Base-by-base conservation (phyloP, 1,140 invertebrate genomes). In the Stegodyphus dumicola region DNA sequence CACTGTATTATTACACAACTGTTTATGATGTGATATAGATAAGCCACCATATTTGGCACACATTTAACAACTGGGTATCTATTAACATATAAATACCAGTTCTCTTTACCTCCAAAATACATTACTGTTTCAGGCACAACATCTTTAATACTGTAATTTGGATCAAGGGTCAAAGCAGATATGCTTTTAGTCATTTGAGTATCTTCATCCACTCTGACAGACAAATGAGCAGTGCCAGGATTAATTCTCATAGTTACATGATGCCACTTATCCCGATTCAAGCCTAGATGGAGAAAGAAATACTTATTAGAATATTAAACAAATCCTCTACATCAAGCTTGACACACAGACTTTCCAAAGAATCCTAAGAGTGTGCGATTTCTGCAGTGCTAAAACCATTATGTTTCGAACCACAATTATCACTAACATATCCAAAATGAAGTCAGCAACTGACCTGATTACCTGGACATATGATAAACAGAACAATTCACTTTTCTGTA, bases 231-330 rank as follows among this genome's bases (percentile, higher is more conserved):
- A 17, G 94, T 93, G 89, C 95, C 94, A 0, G 96, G 95, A 90
- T 97, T 95, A 87, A 97, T 96, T 83, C 92, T 92, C n/a, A 96
- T 93, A 65, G 94, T 93, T 48, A 97, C 95, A 89, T 93, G 94
- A 90, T 98, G 96, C 96, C 96, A 97, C 89, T 95, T 93, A 89
- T 97, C 95, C 88, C 95, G 93, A 90, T 97, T 97, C 48, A 98
- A 91, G 13, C 95, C 91, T 91, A 87, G 52, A 85, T 80, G 80
- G 73, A 88, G 77, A 64, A 33, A 33, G 33, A 67, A 17, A 33
- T 33, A 83, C 84, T 88, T 77, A 51, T 88, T 85, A 88, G 81
- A 81, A 65, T 88, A 89, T 48, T 4, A 74, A 77, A 69, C 54
- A 56, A 65, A 69, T 48, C 18, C n/a, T 17, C 18, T 9, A 18